Conservation (phyloP, 2,797 vertebrate species). For the Ficedula albicollis region DNA sequence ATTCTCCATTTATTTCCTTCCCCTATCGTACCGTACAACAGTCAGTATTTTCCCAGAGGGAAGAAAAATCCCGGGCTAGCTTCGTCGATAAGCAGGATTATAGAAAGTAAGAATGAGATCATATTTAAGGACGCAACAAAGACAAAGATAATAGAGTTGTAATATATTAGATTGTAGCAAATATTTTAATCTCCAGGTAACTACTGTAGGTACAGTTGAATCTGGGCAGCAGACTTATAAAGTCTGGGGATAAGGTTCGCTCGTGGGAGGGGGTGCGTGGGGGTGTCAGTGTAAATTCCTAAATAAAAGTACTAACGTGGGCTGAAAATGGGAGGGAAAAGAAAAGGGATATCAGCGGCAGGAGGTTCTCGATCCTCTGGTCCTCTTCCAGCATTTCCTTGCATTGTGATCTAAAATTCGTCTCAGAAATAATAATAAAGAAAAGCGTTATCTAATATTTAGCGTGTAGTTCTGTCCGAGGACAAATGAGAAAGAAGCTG, state of each 20-base stretch:
- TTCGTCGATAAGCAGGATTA: constrained; percentile 30
- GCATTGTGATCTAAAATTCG: constrained; percentile 35
- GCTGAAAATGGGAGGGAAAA: constrained; percentile 62
- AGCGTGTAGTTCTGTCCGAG: constrained; percentile 72
- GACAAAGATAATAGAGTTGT: background rate
- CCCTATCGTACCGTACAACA: background rate
- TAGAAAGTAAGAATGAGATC: constrained; percentile 46
- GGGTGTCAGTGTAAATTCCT: constrained; percentile 47
- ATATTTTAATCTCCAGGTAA: constrained; percentile 7
- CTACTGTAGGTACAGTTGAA: background rate
- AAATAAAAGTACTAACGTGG: constrained; percentile 62
- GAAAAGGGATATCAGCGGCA: constrained; percentile 19
- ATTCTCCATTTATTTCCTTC: constrained; percentile 9
- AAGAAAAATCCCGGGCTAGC: constrained; percentile 44
- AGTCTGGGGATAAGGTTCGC: background rate
- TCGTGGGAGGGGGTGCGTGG: background rate
- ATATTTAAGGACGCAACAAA: background rate
- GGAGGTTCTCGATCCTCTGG: constrained; percentile 48
- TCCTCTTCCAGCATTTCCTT: constrained; percentile 18
- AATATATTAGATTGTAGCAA: background rate
- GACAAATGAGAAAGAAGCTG: constrained; percentile 79
- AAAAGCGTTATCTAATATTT: constrained; percentile 75
- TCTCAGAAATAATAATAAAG: constrained; percentile 44
- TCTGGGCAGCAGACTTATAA: constrained; percentile 5
- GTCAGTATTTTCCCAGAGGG: constrained; percentile 26